phyloP scores from a whole-genome alignment of 2,888 invertebrate genomes.

The Hypena proboscidalis region DNA sequence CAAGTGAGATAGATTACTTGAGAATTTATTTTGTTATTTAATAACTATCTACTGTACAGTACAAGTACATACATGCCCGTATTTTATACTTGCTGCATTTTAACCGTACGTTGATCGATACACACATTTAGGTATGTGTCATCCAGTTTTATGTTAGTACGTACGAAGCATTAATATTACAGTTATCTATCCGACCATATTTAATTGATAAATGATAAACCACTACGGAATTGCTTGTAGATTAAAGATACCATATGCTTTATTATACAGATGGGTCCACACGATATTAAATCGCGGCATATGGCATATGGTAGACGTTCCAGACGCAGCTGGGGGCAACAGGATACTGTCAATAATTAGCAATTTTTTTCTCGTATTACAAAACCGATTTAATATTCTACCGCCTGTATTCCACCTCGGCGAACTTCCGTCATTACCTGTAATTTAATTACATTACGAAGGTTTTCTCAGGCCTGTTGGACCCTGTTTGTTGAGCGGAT shows the following conservation, averaged over 20 bases:
- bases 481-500: background rate
- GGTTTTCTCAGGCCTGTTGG: background rate
- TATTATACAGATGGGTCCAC: background rate
- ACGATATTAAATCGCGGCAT: conserved; percentile 22
- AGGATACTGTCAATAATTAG: conserved; percentile 36
- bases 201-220: too few species aligned
- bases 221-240: too few species aligned
- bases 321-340: conserved; percentile 41
- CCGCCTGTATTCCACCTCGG: conserved; percentile 4
- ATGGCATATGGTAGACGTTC: conserved; percentile 38
- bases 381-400: conserved; percentile 10
- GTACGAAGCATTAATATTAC: too few species aligned
- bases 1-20: too few species aligned
- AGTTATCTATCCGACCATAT: too few species aligned
- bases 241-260: background rate
- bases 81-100: too few species aligned
- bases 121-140: too few species aligned
- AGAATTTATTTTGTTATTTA: too few species aligned
- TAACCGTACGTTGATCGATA: too few species aligned
- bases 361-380: conserved; percentile 26
- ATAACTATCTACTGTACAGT: too few species aligned
- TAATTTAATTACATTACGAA: background rate
- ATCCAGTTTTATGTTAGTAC: too few species aligned
- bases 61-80: too few species aligned
- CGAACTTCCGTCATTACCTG: conserved; percentile 21